A percentile compares a stretch with the other conserved stretches of the same genome.
Conservation (phyloP, 2,113 vertebrate species). For the Acanthisitta chloris region DNA sequence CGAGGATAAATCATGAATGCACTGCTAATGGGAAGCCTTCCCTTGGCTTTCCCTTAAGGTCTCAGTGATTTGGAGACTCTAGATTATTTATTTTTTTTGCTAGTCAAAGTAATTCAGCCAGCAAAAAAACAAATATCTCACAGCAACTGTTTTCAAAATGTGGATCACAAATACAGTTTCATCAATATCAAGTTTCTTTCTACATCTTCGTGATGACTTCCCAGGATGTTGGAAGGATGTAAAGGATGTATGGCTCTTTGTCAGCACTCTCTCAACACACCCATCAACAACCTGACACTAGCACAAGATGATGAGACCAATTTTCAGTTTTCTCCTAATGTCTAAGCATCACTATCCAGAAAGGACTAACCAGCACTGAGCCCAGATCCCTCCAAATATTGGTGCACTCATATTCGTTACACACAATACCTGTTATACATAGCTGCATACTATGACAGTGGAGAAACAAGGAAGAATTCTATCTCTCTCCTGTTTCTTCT, state of each 20-base stretch:
- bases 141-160: background rate
- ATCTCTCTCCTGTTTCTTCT: background rate
- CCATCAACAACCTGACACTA: background rate
- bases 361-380: background rate
- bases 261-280: rapidly evolving
- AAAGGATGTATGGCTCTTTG: rapidly evolving
- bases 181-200: background rate
- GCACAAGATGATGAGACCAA: background rate
- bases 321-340: background rate
- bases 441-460: background rate
- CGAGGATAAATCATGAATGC: rapidly evolving
- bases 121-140: rapidly evolving
- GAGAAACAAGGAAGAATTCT: background rate
- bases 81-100: background rate
- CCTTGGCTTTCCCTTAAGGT: background rate
- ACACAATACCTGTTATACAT: background rate
- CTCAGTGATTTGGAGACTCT: background rate
- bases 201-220: background rate
- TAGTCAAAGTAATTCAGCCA: background rate
- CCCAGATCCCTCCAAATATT: background rate
- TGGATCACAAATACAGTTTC: background rate
- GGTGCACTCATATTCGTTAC: background rate
- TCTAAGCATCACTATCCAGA: background rate
- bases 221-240: background rate
- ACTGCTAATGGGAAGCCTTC: background rate